phyloP scores from a whole-genome alignment of 2,888 invertebrate species.

The Volucella bombylans region DNA sequence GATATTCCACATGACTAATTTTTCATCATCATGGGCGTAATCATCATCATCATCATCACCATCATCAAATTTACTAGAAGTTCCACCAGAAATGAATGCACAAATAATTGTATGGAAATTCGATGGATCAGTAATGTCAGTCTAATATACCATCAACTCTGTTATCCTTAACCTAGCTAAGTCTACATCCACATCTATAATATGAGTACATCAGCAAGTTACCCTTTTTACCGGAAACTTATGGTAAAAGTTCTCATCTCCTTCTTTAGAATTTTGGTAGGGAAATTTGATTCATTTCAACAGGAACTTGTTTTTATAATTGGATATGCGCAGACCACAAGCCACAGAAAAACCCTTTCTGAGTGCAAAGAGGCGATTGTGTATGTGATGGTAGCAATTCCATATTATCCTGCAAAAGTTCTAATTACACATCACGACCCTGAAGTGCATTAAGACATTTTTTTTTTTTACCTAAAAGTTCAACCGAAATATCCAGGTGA shows the following conservation, averaged over 20 bases:
- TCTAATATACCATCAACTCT: slow-evolving; percentile 32
- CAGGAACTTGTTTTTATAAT: slow-evolving; percentile 66
- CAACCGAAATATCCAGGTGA: neutral
- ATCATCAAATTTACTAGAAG: slow-evolving; percentile 33
- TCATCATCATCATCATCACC: slow-evolving; percentile 17
- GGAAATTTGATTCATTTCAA: slow-evolving; percentile 64
- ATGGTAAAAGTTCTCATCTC: slow-evolving; percentile 35
- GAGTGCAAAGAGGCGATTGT: neutral
- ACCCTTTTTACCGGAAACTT: slow-evolving; percentile 33
- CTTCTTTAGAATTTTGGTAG: slow-evolving; percentile 8
- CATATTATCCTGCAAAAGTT: slow-evolving; percentile 42
- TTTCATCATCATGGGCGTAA: slow-evolving; percentile 25
- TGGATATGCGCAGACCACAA: slow-evolving; percentile 49
- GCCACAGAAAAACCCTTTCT: neutral
- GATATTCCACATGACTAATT: slow-evolving; percentile 16
- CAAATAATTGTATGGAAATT: slow-evolving; percentile 33
- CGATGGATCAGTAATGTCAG: slow-evolving; percentile 61
- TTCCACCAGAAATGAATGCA: slow-evolving; percentile 23
- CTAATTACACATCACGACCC: slow-evolving; percentile 66
- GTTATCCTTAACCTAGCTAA: slow-evolving; percentile 6
- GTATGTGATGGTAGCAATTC: slow-evolving; percentile 3
- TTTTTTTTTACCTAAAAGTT: neutral
- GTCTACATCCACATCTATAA: neutral
- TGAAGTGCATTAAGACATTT: slow-evolving; percentile 55
- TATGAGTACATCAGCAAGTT: too few species aligned